A percentile compares a stretch with the other conserved stretches of the same genome.
These are phyloP conservation scores for Halichondria panicea DNA, from an alignment of 37 sponge, comb jelly and placozoan genomes.

Conservation along the genomic window DNA sequence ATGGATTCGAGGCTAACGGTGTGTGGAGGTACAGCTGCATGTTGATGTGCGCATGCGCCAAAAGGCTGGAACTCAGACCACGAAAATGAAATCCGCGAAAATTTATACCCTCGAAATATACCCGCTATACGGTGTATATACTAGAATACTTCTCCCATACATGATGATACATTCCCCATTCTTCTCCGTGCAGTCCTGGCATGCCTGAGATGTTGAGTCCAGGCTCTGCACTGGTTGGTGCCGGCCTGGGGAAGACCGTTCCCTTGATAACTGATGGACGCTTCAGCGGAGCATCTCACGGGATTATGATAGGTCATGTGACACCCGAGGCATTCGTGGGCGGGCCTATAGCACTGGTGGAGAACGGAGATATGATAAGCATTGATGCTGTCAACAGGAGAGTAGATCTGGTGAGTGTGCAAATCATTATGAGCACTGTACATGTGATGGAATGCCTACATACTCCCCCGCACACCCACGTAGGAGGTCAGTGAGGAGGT, in stretches of 20 bases:
- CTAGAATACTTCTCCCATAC: too few relatives aligned
- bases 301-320: constrained; percentile 73
- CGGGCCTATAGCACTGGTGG: constrained; percentile 52
- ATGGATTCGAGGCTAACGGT: too few relatives aligned
- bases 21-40: too few relatives aligned
- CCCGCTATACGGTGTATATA: too few relatives aligned
- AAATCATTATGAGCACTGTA: neutral
- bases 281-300: constrained; percentile 80
- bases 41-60: too few relatives aligned
- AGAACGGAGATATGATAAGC: constrained; percentile 39
- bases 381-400: constrained; percentile 37
- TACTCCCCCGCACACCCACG: constrained; percentile 4
- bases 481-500: constrained; percentile 45
- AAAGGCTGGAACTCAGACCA: too few relatives aligned
- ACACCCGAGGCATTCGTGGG: constrained; percentile 61
- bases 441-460: neutral
- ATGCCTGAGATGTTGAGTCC: constrained; percentile 87
- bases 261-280: constrained; percentile 75
- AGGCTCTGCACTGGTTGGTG: constrained; percentile 73
- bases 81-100: too few relatives aligned
- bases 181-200: constrained; percentile 69
- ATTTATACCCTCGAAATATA: too few relatives aligned
- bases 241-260: constrained; percentile 64
- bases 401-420: constrained; percentile 34
- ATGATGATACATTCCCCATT: too few relatives aligned